Percentiles rank a stretch among this genome's conserved stretches.
These are phyloP conservation scores for Drosophila nr. medialis DNA, from an alignment of 2,888 invertebrate species.

Conservation along the genomic window DNA sequence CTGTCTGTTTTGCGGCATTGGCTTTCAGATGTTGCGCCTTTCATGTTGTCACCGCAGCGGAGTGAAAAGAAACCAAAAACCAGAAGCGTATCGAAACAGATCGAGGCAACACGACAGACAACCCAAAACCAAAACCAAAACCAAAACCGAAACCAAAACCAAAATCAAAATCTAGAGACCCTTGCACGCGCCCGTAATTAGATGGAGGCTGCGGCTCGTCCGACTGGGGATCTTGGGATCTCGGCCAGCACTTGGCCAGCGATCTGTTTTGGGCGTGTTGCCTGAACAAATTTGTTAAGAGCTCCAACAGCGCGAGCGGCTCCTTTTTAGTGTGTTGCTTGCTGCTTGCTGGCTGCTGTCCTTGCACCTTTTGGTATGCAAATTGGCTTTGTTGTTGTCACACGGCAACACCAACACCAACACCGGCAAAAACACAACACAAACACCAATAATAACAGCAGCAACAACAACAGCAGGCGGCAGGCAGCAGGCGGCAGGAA, in stretches of 20 bases:
- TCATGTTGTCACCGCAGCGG: slow-evolving; percentile 73
- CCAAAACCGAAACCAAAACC: slow-evolving; percentile 17
- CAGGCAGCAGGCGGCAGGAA: slow-evolving; percentile 58
- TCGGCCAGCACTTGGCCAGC: slow-evolving; percentile 12
- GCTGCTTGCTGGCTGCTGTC: slow-evolving; percentile 41
- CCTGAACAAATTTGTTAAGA: slow-evolving; percentile 83
- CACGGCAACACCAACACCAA: slow-evolving; percentile 15
- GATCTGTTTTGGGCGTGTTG: slow-evolving; percentile 77
- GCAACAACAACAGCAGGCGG: slow-evolving; percentile 8
- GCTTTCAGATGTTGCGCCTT: slow-evolving; percentile 67
- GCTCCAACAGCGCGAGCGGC: slow-evolving; percentile 82
- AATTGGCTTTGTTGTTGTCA: slow-evolving; percentile 61
- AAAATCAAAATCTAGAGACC: slow-evolving; percentile 43
- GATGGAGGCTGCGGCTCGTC: slow-evolving; percentile 48
- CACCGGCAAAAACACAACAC: slow-evolving; percentile 18
- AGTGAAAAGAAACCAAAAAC: slow-evolving; percentile 80
- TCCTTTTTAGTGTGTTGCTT: slow-evolving; percentile 71
- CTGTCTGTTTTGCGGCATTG: slow-evolving; percentile 59
- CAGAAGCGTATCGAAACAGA: slow-evolving; percentile 84
- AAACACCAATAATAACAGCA: slow-evolving; percentile 13
- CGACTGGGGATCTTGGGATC: slow-evolving; percentile 18
- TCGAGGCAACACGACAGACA: slow-evolving; percentile 67
- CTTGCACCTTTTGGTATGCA: slow-evolving; percentile 70
- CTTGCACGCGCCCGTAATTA: slow-evolving; percentile 82
- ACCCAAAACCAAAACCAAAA: slow-evolving; percentile 22